phyloP scores from a whole-genome alignment of 1,140 invertebrate genomes.

The Physella acuta region DNA sequence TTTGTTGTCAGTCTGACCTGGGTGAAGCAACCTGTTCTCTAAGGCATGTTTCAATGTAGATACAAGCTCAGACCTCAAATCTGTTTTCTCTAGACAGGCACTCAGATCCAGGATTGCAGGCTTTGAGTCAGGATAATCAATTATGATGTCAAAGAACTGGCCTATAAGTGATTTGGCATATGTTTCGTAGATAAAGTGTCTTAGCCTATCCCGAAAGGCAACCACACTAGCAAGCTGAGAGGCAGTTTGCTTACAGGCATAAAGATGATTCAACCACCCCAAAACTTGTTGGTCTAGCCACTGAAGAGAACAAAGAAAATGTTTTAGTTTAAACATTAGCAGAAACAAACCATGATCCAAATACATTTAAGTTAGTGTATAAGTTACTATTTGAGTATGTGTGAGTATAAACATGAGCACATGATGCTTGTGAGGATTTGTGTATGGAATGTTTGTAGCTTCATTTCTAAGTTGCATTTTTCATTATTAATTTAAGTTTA shows the following conservation, averaged over 20 bases:
- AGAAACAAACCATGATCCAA: not conserved
- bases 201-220: constrained; percentile 63
- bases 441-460: too few species aligned
- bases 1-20: too few species aligned
- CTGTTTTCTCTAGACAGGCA: constrained; percentile 79
- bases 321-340: not conserved
- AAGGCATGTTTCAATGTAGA: constrained; percentile 75
- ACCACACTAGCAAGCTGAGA: constrained; percentile 61
- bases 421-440: too few species aligned
- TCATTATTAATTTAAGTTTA: too few species aligned
- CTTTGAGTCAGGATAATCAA: constrained; percentile 94
- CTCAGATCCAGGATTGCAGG: constrained; percentile 88
- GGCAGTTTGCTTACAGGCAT: constrained; percentile 65
- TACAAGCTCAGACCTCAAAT: constrained; percentile 76
- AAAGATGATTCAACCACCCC: constrained; percentile 80
- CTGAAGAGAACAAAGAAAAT: constrained; percentile 50
- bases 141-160: constrained; percentile 93
- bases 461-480: too few species aligned
- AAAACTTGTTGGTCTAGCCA: constrained; percentile 83
- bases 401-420: too few species aligned
- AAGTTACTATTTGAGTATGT: not conserved
- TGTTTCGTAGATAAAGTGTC: constrained; percentile 82
- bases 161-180: constrained; percentile 86
- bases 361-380: not conserved
- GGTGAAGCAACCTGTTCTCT: constrained; percentile 59